phyloP scores from a whole-genome alignment of 2,888 invertebrate species.

The Ernsta delagoae region DNA sequence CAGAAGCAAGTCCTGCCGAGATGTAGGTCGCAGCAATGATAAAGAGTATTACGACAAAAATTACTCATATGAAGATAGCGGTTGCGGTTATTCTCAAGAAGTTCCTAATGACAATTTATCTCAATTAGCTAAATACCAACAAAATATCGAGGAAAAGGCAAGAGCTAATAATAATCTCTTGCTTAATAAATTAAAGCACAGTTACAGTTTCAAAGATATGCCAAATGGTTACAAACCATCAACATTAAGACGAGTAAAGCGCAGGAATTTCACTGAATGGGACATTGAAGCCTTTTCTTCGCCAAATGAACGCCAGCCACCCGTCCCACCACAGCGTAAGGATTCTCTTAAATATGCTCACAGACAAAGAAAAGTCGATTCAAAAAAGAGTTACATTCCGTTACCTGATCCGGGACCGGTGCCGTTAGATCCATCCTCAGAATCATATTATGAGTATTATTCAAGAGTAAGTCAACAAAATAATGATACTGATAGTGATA shows the following conservation, averaged over 20 bases:
- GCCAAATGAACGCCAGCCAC: conserved; percentile 65
- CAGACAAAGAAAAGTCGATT: conserved; percentile 76
- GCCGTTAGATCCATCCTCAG: conserved; percentile 75
- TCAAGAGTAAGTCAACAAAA: conserved; percentile 81
- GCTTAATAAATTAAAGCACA: conserved; percentile 79
- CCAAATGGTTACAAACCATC: conserved; percentile 86
- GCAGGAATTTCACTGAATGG: conserved; percentile 85
- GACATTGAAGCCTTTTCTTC: conserved; percentile 76
- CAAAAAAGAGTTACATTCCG: conserved; percentile 72
- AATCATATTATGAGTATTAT: conserved; percentile 82
- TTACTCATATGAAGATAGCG: conserved; percentile 61
- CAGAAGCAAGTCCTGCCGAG: conserved; percentile 80
- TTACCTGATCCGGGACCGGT: conserved; percentile 78
- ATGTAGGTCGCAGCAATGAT: conserved; percentile 67
- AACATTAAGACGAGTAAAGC: conserved; percentile 82
- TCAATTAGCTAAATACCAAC: conserved; percentile 86
- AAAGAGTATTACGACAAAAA: conserved; percentile 63
- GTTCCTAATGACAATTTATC: conserved; percentile 77
- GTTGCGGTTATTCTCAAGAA: conserved; percentile 61
- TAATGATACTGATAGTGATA: conserved; percentile 79
- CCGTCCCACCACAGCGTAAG: conserved; percentile 74
- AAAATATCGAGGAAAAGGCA: conserved; percentile 83
- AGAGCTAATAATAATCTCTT: conserved; percentile 82
- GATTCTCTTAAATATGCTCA: conserved; percentile 82
- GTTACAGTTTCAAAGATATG: conserved; percentile 86